Base-by-base conservation (phyloP, 1,140 invertebrate genomes). In the Sinella curviseta region DNA sequence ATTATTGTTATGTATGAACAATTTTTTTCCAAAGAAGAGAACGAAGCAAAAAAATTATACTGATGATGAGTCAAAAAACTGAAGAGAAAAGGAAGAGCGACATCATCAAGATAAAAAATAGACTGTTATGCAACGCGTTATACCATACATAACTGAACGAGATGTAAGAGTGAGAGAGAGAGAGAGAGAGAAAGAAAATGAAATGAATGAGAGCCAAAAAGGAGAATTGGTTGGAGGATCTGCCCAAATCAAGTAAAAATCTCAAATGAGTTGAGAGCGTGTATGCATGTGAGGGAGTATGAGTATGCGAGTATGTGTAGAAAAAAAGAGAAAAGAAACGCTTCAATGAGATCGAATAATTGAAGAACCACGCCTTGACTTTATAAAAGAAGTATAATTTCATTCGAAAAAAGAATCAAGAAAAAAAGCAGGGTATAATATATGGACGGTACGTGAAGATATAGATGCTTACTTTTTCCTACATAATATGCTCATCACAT, bases 291-390 rank as follows among this genome's bases (percentile, higher is more conserved):
- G 39, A 8, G 39, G 39, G 39, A 48, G 8, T 12, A 48, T 48
- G 39, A 12, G 8, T 12, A 48, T 12, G 20, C 20, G 39, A 48
- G 39, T 48, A 48, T 20, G 39, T 48, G 39, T 20, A 48, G 20
- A 48, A 48, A 48, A 48, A 33, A 33, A 70, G 12, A 31, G 65
- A 70, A 33, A 70, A 33, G 30, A 70, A 70, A 70, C 65, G 65
- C 65, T 70, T 70, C 65, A 70, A 70, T 70, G 31, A 70, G 65
- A 70, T 30, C 65, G 65, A 70, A 70, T 70, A 70, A 70, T 70
- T 70, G 65, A 70, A 70, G 65, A 70, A 70, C 65, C 65, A 70
- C 65, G 65, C 65, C 65, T 70, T 70, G 65, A 12, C 65, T 70
- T 65, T 65, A 48, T 20, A 48, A 70, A 70, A 33, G 31, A 33